Evolutionary conservation across 2,113 vertebrate species (phyloP), one percentile per base, ranked within the genome.

Genomic region (Saguinus imperator): DNA sequence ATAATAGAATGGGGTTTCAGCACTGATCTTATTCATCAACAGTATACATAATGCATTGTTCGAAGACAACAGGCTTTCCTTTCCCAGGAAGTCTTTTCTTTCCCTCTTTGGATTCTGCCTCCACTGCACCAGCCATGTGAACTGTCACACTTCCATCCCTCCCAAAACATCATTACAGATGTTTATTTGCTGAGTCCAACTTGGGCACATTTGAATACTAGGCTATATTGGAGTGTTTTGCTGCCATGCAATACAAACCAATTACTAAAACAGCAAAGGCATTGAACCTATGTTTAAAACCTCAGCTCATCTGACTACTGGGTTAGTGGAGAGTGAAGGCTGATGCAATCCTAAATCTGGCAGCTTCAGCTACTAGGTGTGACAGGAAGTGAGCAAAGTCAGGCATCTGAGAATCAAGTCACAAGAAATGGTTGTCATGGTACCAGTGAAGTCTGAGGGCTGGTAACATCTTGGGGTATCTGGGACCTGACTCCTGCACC

Each of bases 281-380:
- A 93, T 10, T 85, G 92, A 85, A 87, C 55, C 93, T 57, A 5
- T 73, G 79, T 85, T 80, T 73, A 91, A 96, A 97, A 96, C 97
- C 96, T 45, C 96, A 79, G 17, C 89, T 97, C 96, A 79, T 21
- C 89, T 97, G 97, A 96, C 87, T 23, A 73, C 70, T 1, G 57
- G 32, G 91, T 95, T 50, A 94, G 77, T 76, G 82, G 55, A 73
- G 82, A 76, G 87, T 73, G 89, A 75, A 92, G 75, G 58, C 87
- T 88, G 96, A 94, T 8, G 37, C 88, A 92, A 61, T 43, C 57
- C 95, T 66, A 45, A n/a, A 58, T 43, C 68, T 43, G 83, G 35
- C 57, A 66, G 61, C 61, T 79, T 91, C 86, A 45, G 94, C 91
- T 86, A 40, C 83, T 35, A 43, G 27, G 21, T 76, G 25, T 25